These are phyloP conservation scores for Typhlichthys subterraneus DNA, from an alignment of 2,797 vertebrate species.

Conservation along the genomic window DNA sequence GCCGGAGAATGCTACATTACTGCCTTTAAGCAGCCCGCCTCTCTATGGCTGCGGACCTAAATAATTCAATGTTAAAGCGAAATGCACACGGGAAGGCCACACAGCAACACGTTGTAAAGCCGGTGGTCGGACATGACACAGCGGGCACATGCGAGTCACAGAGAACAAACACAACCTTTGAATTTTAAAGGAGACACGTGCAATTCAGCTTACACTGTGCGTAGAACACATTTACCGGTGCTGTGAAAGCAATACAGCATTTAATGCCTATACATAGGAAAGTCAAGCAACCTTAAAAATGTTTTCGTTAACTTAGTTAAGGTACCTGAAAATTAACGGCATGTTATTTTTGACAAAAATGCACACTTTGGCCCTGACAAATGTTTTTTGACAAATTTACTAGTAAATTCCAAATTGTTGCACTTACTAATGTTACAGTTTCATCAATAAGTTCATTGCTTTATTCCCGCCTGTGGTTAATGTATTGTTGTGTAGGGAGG, in stretches of 20 bases:
- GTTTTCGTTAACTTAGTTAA: too few species aligned
- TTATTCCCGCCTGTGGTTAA: constrained; percentile 45
- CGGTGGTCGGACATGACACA: constrained; percentile 78
- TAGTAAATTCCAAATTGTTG: background rate
- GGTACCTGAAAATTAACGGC: too few species aligned
- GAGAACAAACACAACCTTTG: constrained; percentile 59
- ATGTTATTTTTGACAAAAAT: too few species aligned
- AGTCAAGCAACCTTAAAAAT: too few species aligned
- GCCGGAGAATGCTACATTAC: constrained; percentile 63
- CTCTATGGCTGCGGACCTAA: constrained; percentile 79
- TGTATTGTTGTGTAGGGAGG: constrained; percentile 49
- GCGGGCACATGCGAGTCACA: constrained; percentile 60
- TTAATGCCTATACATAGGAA: too few species aligned
- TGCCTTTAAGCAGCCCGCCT: constrained; percentile 73
- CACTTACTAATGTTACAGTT: constrained; percentile 24
- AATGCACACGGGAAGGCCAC: constrained; percentile 69
- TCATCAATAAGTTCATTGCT: constrained; percentile 36
- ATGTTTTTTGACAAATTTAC: too few species aligned
- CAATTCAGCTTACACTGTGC: constrained; percentile 23
- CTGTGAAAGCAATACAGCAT: background rate
- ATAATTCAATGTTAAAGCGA: constrained; percentile 82
- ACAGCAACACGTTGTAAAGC: constrained; percentile 75
- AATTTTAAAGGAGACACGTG: constrained; percentile 17
- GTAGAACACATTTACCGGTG: background rate
- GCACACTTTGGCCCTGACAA: too few species aligned